These are phyloP conservation scores for Otolemur garnettii DNA, from an alignment of 2,113 vertebrate genomes.

Conservation along the genomic window DNA sequence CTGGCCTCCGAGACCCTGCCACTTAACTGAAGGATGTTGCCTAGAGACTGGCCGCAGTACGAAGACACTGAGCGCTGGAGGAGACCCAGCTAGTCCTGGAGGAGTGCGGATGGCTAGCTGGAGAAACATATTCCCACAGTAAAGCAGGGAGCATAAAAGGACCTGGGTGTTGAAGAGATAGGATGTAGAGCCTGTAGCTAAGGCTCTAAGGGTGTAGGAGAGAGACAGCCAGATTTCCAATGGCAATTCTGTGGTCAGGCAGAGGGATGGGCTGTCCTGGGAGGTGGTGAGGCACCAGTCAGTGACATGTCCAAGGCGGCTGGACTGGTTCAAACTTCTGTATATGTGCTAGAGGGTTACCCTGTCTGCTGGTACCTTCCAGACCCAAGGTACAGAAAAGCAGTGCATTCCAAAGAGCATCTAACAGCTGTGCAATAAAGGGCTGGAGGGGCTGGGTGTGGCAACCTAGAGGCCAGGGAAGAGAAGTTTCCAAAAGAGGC, in stretches of 20 bases:
- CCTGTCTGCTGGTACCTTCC: not conserved
- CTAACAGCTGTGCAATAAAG: not conserved
- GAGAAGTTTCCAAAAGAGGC: not conserved
- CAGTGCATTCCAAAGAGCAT: not conserved
- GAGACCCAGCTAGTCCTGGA: too few species aligned
- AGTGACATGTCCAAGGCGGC: not conserved
- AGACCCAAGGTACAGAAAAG: not conserved
- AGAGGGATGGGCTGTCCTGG: not conserved
- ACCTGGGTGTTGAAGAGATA: not conserved
- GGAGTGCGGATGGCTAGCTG: fast-evolving
- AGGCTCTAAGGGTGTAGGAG: not conserved
- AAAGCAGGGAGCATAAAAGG: not conserved
- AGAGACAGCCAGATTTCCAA: not conserved
- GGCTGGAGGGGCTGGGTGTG: not conserved
- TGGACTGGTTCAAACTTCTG: not conserved
- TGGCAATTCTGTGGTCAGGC: not conserved
- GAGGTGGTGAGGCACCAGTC: not conserved
- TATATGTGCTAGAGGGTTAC: not conserved
- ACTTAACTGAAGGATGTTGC: not conserved
- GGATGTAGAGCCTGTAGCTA: not conserved
- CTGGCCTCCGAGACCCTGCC: not conserved
- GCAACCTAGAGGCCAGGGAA: not conserved
- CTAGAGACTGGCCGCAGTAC: not conserved
- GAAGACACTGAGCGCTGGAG: not conserved
- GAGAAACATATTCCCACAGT: not conserved